Evolutionary conservation across 2,797 vertebrate species (phyloP), one percentile per base, ranked within the genome.

Genomic region (Pachyuromys duprasi): DNA sequence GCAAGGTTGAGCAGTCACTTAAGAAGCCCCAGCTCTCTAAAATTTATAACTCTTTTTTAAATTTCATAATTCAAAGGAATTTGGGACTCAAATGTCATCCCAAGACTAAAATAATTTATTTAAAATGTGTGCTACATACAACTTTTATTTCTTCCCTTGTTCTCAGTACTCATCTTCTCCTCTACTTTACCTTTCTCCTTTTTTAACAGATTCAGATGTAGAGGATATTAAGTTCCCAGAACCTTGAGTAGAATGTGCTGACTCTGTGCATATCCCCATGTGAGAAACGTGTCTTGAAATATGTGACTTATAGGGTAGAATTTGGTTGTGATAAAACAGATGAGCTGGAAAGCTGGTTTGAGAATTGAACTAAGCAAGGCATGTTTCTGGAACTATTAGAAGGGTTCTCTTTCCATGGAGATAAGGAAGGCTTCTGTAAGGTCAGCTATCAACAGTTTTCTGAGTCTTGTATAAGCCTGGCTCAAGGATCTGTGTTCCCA

Each of bases 91-190:
- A 91, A 94, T 53, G 69, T 89, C 15, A 78, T 86, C 8, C 62
- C 8, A 80, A 90, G 28, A 22, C 42, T 91, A 57, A 93, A 94
- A 53, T 18, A 65, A 84, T 92, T 69, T 87, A 81, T 95, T 97
- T 57, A 57, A 57, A 57, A 57, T 57, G n/a, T 74, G 33, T 12
- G 17, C 53, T 67, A 1, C 49, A 26, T 8, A 36, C n/a, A 60
- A 60, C 20, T 78, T 89, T 82, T 1, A 63, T 67, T 78, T 89
- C 3, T 31, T 81, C 28, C 22, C 1, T n/a, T 15, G 12, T 33
- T 33, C 36, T 26, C 63, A 1, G 1, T 3, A 12, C 26, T 31
- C 24, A 3, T 36, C 5, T 31, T 9, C n/a, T 84, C 4, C 18
- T 7, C 0, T 28, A 6, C 5, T 55, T 14, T 24, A 28, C 8